A percentile compares a stretch with the other conserved stretches of the same genome.
Conservation (phyloP, 2,888 invertebrate genomes). For the Agrilus mali region DNA sequence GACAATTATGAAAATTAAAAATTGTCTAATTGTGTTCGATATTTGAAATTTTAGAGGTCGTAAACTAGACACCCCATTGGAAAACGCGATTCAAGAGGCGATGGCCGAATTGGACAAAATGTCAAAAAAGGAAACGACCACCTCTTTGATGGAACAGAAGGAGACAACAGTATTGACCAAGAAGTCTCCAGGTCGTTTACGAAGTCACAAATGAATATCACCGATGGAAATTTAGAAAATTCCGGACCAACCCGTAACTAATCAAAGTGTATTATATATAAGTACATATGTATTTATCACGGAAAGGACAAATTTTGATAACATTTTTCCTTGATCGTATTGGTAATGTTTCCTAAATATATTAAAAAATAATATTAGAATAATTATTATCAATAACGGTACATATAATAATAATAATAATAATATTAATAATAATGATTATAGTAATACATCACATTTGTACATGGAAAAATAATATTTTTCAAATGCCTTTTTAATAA, state of each 20-base stretch:
- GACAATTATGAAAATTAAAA: too few species aligned
- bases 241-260: constrained; percentile 30
- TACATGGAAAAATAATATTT: constrained; percentile 25
- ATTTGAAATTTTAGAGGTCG: constrained; percentile 57
- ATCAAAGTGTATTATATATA: constrained; percentile 16
- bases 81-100: constrained; percentile 86
- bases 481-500: constrained; percentile 31
- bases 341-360: constrained; percentile 32
- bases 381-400: too few species aligned
- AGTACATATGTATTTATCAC: constrained; percentile 11
- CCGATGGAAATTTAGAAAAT: constrained; percentile 16
- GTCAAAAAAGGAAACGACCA: constrained; percentile 27
- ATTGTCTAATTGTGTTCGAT: too few species aligned
- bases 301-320: constrained; percentile 12
- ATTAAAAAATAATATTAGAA: constrained; percentile 1
- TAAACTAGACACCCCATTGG: constrained; percentile 81
- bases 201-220: constrained; percentile 28
- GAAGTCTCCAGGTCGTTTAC: constrained; percentile 35
- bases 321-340: constrained; percentile 4
- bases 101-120: constrained; percentile 77
- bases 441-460: constrained; percentile 20
- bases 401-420: not conserved
- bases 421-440: constrained; percentile 12
- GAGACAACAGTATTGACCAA: constrained; percentile 18
- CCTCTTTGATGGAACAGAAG: constrained; percentile 19